phyloP scores from a whole-genome alignment of 2,797 vertebrate genomes.

The Halcyon chelicuti region DNA sequence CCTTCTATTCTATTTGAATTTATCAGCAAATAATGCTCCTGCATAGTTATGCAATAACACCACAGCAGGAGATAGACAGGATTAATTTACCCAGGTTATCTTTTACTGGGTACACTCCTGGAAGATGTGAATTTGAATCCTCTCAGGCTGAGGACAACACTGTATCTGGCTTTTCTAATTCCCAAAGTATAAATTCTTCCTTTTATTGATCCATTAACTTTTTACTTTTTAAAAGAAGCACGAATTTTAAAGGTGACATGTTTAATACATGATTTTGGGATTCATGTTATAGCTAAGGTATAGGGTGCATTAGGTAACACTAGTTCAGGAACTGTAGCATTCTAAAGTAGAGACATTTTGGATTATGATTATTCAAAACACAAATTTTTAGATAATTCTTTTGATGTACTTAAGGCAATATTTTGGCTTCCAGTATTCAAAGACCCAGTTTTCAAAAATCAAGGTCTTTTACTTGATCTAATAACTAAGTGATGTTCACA shows the following conservation, averaged over 20 bases:
- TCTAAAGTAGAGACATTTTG: background rate
- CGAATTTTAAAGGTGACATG: background rate
- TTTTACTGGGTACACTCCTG: background rate
- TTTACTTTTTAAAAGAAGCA: background rate
- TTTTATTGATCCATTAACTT: background rate
- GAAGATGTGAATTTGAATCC: background rate
- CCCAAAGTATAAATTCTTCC: background rate
- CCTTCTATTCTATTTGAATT: background rate
- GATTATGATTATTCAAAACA: background rate
- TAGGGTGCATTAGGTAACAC: background rate
- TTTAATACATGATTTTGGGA: background rate
- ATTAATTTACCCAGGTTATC: background rate
- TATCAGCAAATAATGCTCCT: background rate
- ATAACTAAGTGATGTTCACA: background rate
- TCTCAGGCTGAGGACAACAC: background rate
- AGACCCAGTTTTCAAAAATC: background rate
- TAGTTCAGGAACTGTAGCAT: background rate
- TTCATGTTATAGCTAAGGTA: background rate
- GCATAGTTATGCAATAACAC: background rate
- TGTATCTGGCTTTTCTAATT: background rate
- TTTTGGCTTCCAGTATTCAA: background rate
- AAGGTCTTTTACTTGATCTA: background rate
- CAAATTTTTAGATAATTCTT: background rate
- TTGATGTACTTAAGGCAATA: background rate
- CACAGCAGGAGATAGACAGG: background rate